These are phyloP conservation scores for Vulpes vulpes DNA, from an alignment of 2,113 vertebrate species.

Conservation along the genomic window DNA sequence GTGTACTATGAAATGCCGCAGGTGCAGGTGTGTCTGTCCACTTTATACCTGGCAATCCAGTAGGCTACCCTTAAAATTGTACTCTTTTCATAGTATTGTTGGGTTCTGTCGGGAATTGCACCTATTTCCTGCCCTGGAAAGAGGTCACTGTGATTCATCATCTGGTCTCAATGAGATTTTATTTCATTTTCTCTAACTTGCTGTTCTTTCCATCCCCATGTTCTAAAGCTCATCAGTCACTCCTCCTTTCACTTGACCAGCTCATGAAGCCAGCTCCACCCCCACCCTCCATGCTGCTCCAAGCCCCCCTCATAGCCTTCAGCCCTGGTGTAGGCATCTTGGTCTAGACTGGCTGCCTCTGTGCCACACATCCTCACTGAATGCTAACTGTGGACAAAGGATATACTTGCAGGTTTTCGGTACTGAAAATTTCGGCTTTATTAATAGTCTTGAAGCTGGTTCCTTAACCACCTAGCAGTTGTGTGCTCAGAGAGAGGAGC, in stretches of 20 bases:
- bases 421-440: background rate
- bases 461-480: background rate
- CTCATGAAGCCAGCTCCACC: background rate
- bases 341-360: background rate
- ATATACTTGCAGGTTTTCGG: background rate
- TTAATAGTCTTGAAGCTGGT: background rate
- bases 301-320: background rate
- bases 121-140: background rate
- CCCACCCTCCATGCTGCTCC: background rate
- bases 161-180: background rate
- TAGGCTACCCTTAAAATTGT: background rate
- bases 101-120: background rate
- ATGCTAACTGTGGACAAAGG: background rate
- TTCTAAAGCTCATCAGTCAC: background rate
- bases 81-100: background rate
- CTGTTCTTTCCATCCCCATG: background rate
- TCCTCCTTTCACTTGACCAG: background rate
- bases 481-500: background rate
- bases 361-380: background rate
- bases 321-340: accelerated
- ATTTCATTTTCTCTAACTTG: background rate
- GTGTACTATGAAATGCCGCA: background rate
- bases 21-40: background rate
- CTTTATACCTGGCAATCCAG: background rate
- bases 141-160: background rate